These are phyloP conservation scores for Nixonia krombeini DNA, from an alignment of 1,140 invertebrate genomes.

Conservation along the genomic window DNA sequence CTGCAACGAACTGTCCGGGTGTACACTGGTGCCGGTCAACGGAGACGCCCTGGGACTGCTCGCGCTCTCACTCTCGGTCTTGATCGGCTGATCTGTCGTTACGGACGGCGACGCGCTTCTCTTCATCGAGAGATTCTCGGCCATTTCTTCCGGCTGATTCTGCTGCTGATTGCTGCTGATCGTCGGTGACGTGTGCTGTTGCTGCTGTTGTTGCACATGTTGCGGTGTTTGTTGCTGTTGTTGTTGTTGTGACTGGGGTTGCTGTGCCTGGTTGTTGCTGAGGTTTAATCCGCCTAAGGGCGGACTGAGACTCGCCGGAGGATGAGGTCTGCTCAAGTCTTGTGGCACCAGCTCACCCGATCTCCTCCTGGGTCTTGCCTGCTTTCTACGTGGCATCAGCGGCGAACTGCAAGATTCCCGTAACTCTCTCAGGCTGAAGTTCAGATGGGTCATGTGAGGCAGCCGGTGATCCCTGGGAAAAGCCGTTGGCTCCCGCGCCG, in stretches of 20 bases:
- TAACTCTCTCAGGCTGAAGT: constrained; percentile 69
- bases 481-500: constrained; percentile 26
- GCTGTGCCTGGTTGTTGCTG: constrained; percentile 41
- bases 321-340: constrained; percentile 71
- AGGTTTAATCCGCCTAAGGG: constrained; percentile 57
- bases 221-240: constrained; percentile 45
- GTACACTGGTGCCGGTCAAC: constrained; percentile 54
- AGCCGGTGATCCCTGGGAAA: constrained; percentile 28
- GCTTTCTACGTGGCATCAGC: constrained; percentile 80
- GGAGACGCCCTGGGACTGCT: constrained; percentile 66
- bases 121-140: constrained; percentile 68
- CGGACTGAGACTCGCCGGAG: constrained; percentile 61
- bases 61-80: constrained; percentile 65
- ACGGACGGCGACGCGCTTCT: constrained; percentile 54
- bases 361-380: constrained; percentile 84
- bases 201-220: constrained; percentile 30
- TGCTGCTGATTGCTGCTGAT: too few species aligned
- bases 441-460: constrained; percentile 69
- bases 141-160: constrained; percentile 58
- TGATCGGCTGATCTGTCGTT: constrained; percentile 54
- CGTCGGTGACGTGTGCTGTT: background rate
- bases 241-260: too few species aligned
- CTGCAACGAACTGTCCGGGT: constrained; percentile 59
- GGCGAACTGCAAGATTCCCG: constrained; percentile 78
- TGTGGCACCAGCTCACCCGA: constrained; percentile 82